These are phyloP conservation scores for Antechinus flavipes DNA, from an alignment of 2,113 vertebrate genomes.

Conservation along the genomic window DNA sequence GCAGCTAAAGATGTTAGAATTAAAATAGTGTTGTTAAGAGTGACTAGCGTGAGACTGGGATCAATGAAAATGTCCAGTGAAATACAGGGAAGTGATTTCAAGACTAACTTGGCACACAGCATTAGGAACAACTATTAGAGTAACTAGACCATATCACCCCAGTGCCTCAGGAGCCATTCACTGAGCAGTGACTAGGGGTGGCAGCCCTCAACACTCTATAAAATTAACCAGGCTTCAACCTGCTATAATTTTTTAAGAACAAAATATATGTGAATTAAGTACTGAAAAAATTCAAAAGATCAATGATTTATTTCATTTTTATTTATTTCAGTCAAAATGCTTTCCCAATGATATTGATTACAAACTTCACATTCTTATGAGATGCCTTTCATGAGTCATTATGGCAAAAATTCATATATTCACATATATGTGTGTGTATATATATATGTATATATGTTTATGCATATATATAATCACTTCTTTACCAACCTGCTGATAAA, in stretches of 20 bases:
- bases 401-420: neutral
- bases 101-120: neutral
- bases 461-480: neutral
- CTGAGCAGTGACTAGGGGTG: neutral
- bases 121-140: neutral
- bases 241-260: neutral
- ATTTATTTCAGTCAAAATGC: neutral
- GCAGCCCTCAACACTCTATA: neutral
- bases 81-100: neutral
- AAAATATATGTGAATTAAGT: neutral
- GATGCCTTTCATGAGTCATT: neutral
- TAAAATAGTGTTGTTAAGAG: conserved; percentile 22
- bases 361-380: neutral
- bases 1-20: conserved; percentile 19
- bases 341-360: neutral
- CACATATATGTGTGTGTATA: neutral
- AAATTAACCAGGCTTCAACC: neutral
- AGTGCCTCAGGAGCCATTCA: neutral
- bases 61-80: neutral
- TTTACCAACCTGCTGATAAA: neutral
- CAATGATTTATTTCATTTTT: neutral
- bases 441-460: too few species aligned
- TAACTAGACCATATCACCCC: neutral
- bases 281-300: neutral
- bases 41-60: conserved; percentile 2